Percentiles rank a stretch among this genome's conserved stretches.
phyloP scores from a whole-genome alignment of 64 coral and sea anemone genomes.

The Orbicella faveolata region DNA sequence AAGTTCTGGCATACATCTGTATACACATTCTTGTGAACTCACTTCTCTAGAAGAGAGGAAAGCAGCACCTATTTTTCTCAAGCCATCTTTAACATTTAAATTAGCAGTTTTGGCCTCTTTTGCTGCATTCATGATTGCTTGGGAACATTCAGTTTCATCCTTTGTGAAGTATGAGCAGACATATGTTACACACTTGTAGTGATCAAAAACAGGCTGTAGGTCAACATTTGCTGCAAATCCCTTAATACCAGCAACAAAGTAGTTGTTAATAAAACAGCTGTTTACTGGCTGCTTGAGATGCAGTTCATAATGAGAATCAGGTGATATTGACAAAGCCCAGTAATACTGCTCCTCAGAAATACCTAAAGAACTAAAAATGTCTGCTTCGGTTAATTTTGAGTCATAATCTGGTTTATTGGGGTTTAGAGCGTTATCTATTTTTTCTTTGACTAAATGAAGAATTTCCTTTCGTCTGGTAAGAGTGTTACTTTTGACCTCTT shows the following conservation, averaged over 20 bases:
- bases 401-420: too few species aligned
- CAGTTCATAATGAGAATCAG: constrained; percentile 47
- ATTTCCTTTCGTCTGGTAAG: too few species aligned
- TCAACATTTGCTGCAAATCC: constrained; percentile 11
- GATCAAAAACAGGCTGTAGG: constrained; percentile 28
- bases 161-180: constrained; percentile 29
- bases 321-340: constrained; percentile 50
- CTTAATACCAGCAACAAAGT: constrained; percentile 58
- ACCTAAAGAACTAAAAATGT: too few species aligned
- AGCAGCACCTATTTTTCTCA: constrained; percentile 34
- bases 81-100: constrained; percentile 34
- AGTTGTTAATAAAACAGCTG: constrained; percentile 68
- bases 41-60: constrained; percentile 50
- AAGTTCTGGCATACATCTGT: constrained; percentile 35
- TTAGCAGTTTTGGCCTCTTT: constrained; percentile 28
- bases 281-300: constrained; percentile 52
- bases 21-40: constrained; percentile 30
- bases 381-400: too few species aligned
- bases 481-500: too few species aligned
- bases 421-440: too few species aligned
- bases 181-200: constrained; percentile 38
- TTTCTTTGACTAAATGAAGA: too few species aligned
- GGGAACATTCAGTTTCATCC: constrained; percentile 38
- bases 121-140: constrained; percentile 41
- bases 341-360: too few species aligned